phyloP scores from a whole-genome alignment of 2,113 vertebrate genomes.

The Oriolus oriolus region DNA sequence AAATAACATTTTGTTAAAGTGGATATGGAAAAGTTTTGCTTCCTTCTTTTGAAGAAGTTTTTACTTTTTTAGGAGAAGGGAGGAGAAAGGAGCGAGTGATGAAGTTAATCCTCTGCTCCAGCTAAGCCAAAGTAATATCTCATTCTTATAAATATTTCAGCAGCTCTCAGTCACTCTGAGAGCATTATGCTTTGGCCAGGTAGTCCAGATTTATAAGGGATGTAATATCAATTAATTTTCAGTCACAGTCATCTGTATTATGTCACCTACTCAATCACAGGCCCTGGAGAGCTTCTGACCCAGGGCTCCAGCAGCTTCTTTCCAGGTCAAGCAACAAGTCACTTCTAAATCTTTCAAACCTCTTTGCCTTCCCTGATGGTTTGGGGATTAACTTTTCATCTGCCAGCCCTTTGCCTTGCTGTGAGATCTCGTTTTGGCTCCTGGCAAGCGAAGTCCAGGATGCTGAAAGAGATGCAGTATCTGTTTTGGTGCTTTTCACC shows the following conservation, averaged over 20 bases:
- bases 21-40: not conserved
- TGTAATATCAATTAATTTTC: slow-evolving; percentile 42
- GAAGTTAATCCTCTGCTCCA: not conserved
- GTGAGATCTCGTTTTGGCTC: not conserved
- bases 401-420: not conserved
- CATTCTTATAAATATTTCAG: slow-evolving; percentile 43
- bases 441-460: not conserved
- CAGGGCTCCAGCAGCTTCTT: not conserved
- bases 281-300: not conserved
- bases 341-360: slow-evolving; percentile 10
- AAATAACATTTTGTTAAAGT: not conserved
- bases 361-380: not conserved
- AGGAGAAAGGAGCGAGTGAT: not conserved
- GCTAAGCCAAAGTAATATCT: slow-evolving; percentile 8
- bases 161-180: slow-evolving; percentile 9
- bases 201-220: slow-evolving; percentile 13
- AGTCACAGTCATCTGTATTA: not conserved
- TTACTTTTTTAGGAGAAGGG: not conserved
- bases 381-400: not conserved
- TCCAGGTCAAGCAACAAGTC: not conserved
- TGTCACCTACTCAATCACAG: slow-evolving; percentile 24
- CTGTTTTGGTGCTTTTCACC: not conserved
- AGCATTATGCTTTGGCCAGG: not conserved
- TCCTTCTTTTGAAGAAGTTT: not conserved
- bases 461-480: not conserved